These are phyloP conservation scores for Schizothorax lantsangensis DNA, from an alignment of 2,797 vertebrate species.

Conservation along the genomic window DNA sequence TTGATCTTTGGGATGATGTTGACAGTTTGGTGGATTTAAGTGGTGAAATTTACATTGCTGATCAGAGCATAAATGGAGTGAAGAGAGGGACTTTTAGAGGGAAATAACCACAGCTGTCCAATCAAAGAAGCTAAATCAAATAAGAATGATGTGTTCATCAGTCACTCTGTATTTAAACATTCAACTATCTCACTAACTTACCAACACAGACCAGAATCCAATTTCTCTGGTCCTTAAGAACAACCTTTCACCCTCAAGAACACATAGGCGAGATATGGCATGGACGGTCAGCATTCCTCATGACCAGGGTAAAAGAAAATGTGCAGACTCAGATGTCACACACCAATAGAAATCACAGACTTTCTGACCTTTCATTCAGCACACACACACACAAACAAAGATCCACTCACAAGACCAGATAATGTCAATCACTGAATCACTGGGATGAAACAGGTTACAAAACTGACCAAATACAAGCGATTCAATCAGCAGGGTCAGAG, in stretches of 20 bases:
- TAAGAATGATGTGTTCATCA: not conserved
- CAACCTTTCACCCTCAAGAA: slow-evolving; percentile 10
- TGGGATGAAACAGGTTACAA: not conserved
- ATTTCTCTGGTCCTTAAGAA: slow-evolving; percentile 2
- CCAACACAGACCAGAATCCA: not conserved
- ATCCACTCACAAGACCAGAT: slow-evolving; percentile 32
- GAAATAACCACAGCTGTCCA: slow-evolving; percentile 30
- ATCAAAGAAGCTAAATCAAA: not conserved
- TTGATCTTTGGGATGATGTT: slow-evolving; percentile 7
- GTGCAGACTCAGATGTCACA: slow-evolving; percentile 43
- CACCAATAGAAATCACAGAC: slow-evolving; percentile 7
- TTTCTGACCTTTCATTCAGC: slow-evolving; percentile 49
- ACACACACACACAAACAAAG: slow-evolving; percentile 13
- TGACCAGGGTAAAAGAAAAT: not conserved
- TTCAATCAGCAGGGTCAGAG: not conserved
- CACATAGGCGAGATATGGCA: slow-evolving; percentile 38
- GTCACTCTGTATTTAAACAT: not conserved
- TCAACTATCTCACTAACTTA: not conserved
- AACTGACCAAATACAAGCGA: not conserved
- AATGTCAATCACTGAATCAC: not conserved
- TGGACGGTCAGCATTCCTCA: not conserved
- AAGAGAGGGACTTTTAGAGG: slow-evolving; percentile 33
- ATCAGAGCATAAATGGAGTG: not conserved
- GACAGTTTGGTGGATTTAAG: not conserved
- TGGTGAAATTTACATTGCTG: not conserved